These are phyloP conservation scores for Paramormyrops hopkinsi DNA, from an alignment of 2,797 vertebrate genomes.

Conservation along the genomic window DNA sequence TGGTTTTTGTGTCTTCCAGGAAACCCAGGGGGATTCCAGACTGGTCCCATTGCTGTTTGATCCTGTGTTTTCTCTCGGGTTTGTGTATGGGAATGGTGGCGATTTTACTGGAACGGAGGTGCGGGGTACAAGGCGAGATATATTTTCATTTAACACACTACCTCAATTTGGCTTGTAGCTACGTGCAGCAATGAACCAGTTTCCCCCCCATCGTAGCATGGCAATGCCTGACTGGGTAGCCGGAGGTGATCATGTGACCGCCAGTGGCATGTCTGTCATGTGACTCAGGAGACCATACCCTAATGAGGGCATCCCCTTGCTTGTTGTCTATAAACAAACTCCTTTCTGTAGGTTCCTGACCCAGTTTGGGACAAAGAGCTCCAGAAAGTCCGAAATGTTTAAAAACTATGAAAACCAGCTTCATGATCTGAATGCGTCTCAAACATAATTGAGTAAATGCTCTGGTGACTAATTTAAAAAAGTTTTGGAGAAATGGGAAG, in stretches of 20 bases:
- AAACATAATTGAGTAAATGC: neutral
- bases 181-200: neutral
- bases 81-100: neutral
- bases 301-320: neutral
- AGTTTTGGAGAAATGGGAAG: neutral
- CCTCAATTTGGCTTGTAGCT: neutral
- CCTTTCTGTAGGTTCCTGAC: neutral
- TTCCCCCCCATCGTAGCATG: neutral
- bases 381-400: neutral
- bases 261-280: neutral
- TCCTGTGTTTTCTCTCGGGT: neutral
- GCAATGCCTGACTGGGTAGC: neutral
- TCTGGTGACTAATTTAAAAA: neutral
- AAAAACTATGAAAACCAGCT: neutral
- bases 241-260: neutral
- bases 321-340: neutral
- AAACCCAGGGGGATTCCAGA: neutral
- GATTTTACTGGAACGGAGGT: neutral
- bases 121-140: neutral
- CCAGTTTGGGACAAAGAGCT: neutral
- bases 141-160: neutral
- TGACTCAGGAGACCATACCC: neutral
- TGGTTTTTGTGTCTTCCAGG: conserved; percentile 13
- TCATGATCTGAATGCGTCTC: neutral
- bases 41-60: neutral